phyloP scores from a whole-genome alignment of 2,797 vertebrate species.

The Melanotaenia maccullochi region DNA sequence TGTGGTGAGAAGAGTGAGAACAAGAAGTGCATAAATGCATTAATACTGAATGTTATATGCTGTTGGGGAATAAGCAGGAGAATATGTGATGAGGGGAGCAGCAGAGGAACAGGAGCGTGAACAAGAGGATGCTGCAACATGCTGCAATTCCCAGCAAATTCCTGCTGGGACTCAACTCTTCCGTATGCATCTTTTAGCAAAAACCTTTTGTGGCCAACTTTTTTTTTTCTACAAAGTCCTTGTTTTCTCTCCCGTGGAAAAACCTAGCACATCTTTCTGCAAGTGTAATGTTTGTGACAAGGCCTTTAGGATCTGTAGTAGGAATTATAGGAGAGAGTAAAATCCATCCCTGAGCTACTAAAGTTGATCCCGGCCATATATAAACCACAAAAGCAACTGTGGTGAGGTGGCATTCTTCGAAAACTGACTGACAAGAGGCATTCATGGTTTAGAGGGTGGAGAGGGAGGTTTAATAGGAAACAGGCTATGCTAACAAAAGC shows the following conservation, averaged over 20 bases:
- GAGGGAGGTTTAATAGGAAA: slow-evolving; percentile 37
- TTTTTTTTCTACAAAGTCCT: slow-evolving; percentile 24
- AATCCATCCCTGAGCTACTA: slow-evolving; percentile 27
- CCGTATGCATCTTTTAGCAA: slow-evolving; percentile 34
- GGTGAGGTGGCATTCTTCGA: not conserved
- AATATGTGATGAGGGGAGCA: slow-evolving; percentile 23
- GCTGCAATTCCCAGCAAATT: slow-evolving; percentile 48
- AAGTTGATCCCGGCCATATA: slow-evolving; percentile 7
- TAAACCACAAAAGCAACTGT: not conserved
- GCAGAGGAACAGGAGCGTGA: slow-evolving; percentile 38
- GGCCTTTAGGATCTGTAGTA: slow-evolving; percentile 8
- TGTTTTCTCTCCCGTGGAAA: not conserved
- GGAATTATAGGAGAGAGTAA: slow-evolving; percentile 16
- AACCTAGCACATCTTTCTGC: not conserved
- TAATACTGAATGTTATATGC: slow-evolving; percentile 36
- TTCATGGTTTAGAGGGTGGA: slow-evolving; percentile 12
- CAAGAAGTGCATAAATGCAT: slow-evolving; percentile 46
- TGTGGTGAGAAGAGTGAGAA: slow-evolving; percentile 12
- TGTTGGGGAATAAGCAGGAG: slow-evolving; percentile 23
- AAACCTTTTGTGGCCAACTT: not conserved
- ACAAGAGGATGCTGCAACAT: slow-evolving; percentile 64
- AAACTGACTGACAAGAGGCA: slow-evolving; percentile 33
- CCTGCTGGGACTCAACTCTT: slow-evolving; percentile 36
- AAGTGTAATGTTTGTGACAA: slow-evolving; percentile 13
- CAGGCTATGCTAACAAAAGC: slow-evolving; percentile 48